Base-by-base conservation (phyloP, 2,888 invertebrate genomes). In the Pristionchus entomophagus region DNA sequence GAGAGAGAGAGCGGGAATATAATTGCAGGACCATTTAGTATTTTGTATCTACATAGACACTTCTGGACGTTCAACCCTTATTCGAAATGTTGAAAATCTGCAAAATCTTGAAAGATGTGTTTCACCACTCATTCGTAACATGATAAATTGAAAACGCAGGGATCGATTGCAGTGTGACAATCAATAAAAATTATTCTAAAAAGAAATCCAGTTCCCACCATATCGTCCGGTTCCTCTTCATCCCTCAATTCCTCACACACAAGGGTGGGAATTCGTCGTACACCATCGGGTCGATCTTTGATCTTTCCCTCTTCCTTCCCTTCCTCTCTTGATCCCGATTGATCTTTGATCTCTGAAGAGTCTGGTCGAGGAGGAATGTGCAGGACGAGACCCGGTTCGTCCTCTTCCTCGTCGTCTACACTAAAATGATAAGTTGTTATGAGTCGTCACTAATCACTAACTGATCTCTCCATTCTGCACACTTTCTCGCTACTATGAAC, bases 221-320 rank as follows among this genome's bases (percentile, higher is more conserved):
- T 10, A 10, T 45, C 45, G 6, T 56, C 82, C 29, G 56, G 53
- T 41, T 49, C 82, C n/a, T 82, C 82, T 17, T 82, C 82, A 17
- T 84, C 84, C 32, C 49, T 65, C 38, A 38, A 26, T 29, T 84
- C 84, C 49, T 84, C 84, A 51, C 69, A 84, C 29, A 84, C 69
- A n/a, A 84, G 84, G 10, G 84, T 84, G 19, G 84, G 84, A 84
- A 84, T 84, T 6, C 82, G 53, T 22, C 26, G 19, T 0, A 82
- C 59, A 0, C 29, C 26, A n/a, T n/a, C n/a, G 17, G 51, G 51
- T 29, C 29, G 29, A 22, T 65, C 65, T 35, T 35, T 65, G 32
- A 22, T 35, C 77, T 73, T 41, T 38, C 73, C 73, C 41, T 73
- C n/a, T n/a, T n/a, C 59, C 59, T 59, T 26, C 59, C 29, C 78